Percentiles rank a stretch among this genome's conserved stretches.
These are phyloP conservation scores for Oreohelix idahoensis DNA, from an alignment of 1,140 invertebrate species.

Conservation along the genomic window DNA sequence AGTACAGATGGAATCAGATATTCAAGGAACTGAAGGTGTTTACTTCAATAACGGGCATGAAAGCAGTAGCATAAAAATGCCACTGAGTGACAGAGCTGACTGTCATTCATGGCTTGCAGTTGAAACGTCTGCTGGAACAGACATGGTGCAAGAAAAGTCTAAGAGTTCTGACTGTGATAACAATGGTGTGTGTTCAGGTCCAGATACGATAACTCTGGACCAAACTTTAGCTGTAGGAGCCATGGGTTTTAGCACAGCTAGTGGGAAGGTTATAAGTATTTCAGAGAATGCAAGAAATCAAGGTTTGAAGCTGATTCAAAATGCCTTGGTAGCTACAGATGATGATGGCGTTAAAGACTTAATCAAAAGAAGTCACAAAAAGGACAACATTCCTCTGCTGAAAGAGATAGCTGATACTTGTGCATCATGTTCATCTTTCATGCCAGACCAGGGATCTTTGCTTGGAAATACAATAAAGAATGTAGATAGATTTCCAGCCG, in stretches of 20 bases:
- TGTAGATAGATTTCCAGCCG: too few species aligned
- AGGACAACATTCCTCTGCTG: background rate
- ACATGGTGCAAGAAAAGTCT: too few species aligned
- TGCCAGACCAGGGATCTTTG: background rate
- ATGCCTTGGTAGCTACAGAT: background rate
- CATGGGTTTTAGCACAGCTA: constrained; percentile 25
- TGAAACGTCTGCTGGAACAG: too few species aligned
- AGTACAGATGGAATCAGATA: background rate
- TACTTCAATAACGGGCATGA: too few species aligned
- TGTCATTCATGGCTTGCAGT: too few species aligned
- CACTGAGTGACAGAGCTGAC: too few species aligned
- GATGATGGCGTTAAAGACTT: background rate
- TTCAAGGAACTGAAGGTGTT: too few species aligned
- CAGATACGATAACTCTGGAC: background rate
- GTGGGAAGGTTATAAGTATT: constrained; percentile 14
- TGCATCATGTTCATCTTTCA: background rate
- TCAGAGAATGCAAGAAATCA: constrained; percentile 34
- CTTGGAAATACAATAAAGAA: background rate
- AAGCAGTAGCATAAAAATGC: too few species aligned
- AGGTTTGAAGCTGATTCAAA: background rate
- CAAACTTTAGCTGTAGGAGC: background rate
- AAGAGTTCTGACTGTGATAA: background rate
- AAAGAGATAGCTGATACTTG: background rate
- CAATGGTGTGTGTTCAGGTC: background rate
- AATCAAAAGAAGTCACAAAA: background rate